Base-by-base conservation (phyloP, 2,113 vertebrate genomes). In the Nerophis ophidion region DNA sequence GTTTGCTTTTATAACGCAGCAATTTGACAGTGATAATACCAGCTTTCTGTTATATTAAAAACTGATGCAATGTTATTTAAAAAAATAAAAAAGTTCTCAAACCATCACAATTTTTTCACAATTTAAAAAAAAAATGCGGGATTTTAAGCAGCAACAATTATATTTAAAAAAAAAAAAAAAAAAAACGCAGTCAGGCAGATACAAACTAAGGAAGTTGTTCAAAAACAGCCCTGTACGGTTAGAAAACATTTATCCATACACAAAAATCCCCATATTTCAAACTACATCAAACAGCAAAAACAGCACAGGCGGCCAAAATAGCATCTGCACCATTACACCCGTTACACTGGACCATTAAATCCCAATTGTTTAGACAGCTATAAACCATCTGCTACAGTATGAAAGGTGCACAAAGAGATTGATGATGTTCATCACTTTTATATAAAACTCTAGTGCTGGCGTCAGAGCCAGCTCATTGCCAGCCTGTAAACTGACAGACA, bases 391-490 rank as follows among this genome's bases (percentile, higher is more conserved):
- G 82, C 73, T 75, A 78, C 67, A 59, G 66, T 74, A 65, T 81
- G 75, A 81, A 70, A 70, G 72, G 70, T 71, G 74, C 54, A 75
- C 71, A 81, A 70, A 80, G 70, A 84, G 78, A 87, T 84, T 73
- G 82, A 85, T 87, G 83, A 72, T 84, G 81, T 84, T 86, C 82
- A 85, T 80, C 77, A 74, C 79, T 76, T 75, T 79, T 78, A 76
- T 79, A 73, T 84, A 75, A 82, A 81, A 80, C 72, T 80, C 68
- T 58, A 81, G 74, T 76, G 75, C 79, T 63, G 72, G 66, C 75
- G 73, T 64, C 72, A 64, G 66, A 86, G 77, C 82, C 66, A 76
- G 75, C 77, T 79, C 60, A 74, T 77, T 77, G 77, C 70, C 66
- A 68, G 62, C 66, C 74, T 82, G 61, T 67, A 83, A 83, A 88